Percentiles rank a stretch among this genome's conserved stretches.
These are phyloP conservation scores for Nesoenas mayeri DNA, from an alignment of 2,113 vertebrate genomes.

Conservation along the genomic window DNA sequence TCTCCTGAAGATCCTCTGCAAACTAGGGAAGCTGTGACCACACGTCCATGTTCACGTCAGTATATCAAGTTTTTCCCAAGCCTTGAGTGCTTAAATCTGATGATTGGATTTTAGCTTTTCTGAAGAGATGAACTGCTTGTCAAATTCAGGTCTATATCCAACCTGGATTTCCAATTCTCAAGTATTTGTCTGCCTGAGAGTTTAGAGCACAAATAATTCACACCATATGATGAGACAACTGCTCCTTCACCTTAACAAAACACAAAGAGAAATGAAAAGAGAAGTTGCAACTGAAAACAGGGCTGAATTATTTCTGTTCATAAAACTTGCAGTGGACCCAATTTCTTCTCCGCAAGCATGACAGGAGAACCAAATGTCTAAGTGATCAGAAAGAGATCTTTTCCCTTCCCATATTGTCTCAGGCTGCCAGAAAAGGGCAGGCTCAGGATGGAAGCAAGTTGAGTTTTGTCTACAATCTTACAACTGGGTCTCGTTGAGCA, in stretches of 20 bases:
- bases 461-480: neutral
- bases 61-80: neutral
- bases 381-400: neutral
- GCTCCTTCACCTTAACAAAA: neutral
- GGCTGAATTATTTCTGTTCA: neutral
- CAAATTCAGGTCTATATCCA: neutral
- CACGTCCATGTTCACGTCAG: neutral
- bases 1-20: neutral
- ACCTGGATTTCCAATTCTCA: neutral
- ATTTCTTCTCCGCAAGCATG: neutral
- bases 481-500: neutral
- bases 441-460: neutral
- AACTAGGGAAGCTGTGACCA: neutral
- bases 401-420: neutral
- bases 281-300: neutral
- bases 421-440: neutral
- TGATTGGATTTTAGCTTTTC: neutral
- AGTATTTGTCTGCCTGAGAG: neutral
- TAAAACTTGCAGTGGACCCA: neutral
- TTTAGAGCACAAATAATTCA: neutral
- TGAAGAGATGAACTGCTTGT: neutral
- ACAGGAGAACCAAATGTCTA: neutral
- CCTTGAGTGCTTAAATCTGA: neutral
- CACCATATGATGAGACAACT: neutral
- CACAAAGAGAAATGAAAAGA: neutral